Conservation (phyloP, 2,113 vertebrate genomes). For the Siphamia tubifer region DNA sequence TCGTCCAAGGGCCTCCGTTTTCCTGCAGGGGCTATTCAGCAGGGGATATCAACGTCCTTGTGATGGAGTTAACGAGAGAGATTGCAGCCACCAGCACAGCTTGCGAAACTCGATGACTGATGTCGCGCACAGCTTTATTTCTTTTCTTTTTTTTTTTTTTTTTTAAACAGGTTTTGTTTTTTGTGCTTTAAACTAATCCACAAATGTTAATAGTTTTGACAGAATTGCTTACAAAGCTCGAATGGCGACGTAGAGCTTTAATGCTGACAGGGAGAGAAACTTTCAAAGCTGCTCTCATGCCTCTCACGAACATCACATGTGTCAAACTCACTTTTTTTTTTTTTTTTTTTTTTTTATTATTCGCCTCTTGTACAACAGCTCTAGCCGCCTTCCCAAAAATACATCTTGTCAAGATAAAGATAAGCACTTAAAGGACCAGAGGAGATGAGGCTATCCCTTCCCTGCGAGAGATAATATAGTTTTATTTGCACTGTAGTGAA, state of each 20-base stretch:
- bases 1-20: conserved; percentile 19
- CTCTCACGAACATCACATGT: conserved; percentile 44
- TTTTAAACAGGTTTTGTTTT: conserved; percentile 10
- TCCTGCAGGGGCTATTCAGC: conserved; percentile 19
- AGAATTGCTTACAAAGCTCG: conserved; percentile 69
- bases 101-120: not conserved
- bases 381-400: conserved; percentile 28
- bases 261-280: conserved; percentile 55
- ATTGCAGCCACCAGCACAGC: conserved; percentile 1
- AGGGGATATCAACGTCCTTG: conserved; percentile 36
- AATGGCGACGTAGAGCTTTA: conserved; percentile 25
- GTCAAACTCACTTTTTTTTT: conserved; percentile 56
- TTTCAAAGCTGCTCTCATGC: conserved; percentile 48
- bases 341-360: no score
- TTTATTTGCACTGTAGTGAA: conserved; percentile 17
- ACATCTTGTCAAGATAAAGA: conserved; percentile 44
- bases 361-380: not conserved
- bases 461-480: not conserved
- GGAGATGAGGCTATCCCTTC: not conserved
- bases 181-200: conserved; percentile 49
- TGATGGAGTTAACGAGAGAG: conserved; percentile 12
- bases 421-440: conserved; percentile 13
- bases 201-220: conserved; percentile 74
- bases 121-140: not conserved
- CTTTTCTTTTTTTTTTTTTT: not conserved